These are phyloP conservation scores for Prosapia bicincta DNA, from an alignment of 2,888 invertebrate genomes.

Conservation along the genomic window DNA sequence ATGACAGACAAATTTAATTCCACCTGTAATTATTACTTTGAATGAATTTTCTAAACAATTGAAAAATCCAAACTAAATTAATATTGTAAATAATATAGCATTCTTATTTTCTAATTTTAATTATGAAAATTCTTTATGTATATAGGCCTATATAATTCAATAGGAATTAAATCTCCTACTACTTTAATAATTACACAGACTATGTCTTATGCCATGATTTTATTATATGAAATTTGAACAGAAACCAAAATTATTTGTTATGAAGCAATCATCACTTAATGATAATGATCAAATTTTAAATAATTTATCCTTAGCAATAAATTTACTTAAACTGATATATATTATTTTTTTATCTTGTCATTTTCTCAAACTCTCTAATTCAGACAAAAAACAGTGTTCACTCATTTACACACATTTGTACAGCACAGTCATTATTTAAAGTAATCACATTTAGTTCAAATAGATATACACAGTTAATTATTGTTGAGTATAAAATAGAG, in stretches of 20 bases:
- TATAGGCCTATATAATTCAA: too few relatives aligned
- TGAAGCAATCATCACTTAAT: neutral
- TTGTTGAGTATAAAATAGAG: conserved; percentile 18
- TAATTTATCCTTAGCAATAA: neutral
- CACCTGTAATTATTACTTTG: too few relatives aligned
- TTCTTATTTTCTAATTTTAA: too few relatives aligned
- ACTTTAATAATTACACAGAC: too few relatives aligned
- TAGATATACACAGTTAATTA: conserved; percentile 11
- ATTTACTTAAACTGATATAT: neutral
- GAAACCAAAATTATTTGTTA: neutral
- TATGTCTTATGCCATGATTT: too few relatives aligned
- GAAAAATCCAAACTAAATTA: too few relatives aligned
- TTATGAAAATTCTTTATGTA: too few relatives aligned
- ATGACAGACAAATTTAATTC: too few relatives aligned
- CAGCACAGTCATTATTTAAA: neutral
- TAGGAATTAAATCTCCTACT: too few relatives aligned
- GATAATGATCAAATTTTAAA: neutral
- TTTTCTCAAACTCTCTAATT: neutral
- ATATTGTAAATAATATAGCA: too few relatives aligned
- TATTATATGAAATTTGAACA: too few relatives aligned
- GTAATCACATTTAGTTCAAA: neutral
- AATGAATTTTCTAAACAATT: too few relatives aligned
- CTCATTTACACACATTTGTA: neutral
- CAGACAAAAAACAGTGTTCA: neutral
- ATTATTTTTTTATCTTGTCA: neutral